A percentile compares a stretch with the other conserved stretches of the same genome.
phyloP scores from a whole-genome alignment of 2,797 vertebrate species.

The Melanotaenia parkinsoni region DNA sequence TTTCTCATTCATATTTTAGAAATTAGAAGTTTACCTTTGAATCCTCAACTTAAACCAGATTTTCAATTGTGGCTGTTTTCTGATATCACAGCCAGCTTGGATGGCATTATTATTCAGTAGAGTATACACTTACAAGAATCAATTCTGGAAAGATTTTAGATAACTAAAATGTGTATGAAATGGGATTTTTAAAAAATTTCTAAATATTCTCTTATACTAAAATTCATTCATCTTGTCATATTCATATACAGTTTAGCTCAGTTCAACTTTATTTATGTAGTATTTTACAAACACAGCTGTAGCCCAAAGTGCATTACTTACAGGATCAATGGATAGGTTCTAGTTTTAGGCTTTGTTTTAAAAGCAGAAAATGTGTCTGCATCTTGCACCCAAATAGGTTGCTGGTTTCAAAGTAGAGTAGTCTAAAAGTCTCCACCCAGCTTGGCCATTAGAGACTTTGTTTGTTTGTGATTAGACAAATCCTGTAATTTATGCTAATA shows the following conservation, averaged over 20 bases:
- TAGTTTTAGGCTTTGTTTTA: too few relatives aligned
- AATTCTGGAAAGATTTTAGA: not conserved
- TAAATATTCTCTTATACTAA: not conserved
- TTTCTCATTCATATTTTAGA: slow-evolving; percentile 1
- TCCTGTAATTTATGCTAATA: too few relatives aligned
- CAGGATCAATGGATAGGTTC: too few relatives aligned
- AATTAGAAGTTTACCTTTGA: not conserved
- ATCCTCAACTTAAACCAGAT: not conserved
- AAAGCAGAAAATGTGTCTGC: too few relatives aligned
- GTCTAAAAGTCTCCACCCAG: too few relatives aligned
- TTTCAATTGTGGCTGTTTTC: not conserved
- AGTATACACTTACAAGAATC: not conserved
- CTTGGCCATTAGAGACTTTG: too few relatives aligned
- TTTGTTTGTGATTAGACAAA: too few relatives aligned
- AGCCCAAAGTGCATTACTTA: not conserved
- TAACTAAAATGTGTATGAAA: not conserved
- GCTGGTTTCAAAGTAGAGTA: too few relatives aligned
- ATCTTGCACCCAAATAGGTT: too few relatives aligned
- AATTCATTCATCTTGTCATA: not conserved
- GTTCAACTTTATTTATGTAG: too few relatives aligned
- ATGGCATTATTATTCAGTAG: not conserved
- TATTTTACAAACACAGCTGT: not conserved
- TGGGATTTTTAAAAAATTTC: not conserved
- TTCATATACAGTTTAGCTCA: too few relatives aligned
- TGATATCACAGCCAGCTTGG: not conserved